Evolutionary conservation across 2,113 vertebrate genomes (phyloP), one percentile per base, ranked within the genome.

Genomic region (Typhlomys cinereus): DNA sequence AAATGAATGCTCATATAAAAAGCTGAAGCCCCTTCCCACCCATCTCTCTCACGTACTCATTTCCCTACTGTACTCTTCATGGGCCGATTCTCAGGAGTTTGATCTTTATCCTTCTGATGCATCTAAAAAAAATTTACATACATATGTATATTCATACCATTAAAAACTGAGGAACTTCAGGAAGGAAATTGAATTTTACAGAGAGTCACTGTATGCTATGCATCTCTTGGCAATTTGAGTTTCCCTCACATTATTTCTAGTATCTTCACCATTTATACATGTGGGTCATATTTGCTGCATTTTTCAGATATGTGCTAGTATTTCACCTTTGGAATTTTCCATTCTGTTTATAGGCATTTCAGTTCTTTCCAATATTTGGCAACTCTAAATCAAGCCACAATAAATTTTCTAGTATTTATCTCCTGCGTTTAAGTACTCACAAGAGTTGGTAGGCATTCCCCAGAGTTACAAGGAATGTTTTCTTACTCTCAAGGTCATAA

Each of bases 1-100:
- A 81, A 94, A 91, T 67, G 66, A 36, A 71, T 67, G 54, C 71
- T 82, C 93, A 69, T 69, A 85, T 94, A 95, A 92, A 93, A 96
- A 94, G 89, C n/a, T 88, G 41, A 92, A 78, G 54, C 23, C 71
- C 86, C 81, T 57, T 52, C 91, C 74, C 67, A 48, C 75, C 84
- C 44, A 39, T 44, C 85, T 23, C 83, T 73, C 84, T 62, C 31
- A 85, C 20, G 21, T 73, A 75, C 81, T 50, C 41, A 70, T 41
- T 64, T 61, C 71, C 86, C 41, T 50, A 59, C 76, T 48, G n/a
- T 85, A 71, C 57, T 92, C 73, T 88, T 89, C 52, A 91, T 46
- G 95, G 85, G 52, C 50, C 69, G 81, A n/a, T 76, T 69, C 25
- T 85, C 21, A 76, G 67, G 54, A 82, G 70, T 87, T 84, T 84